Conservation (phyloP, 2,888 invertebrate genomes). For the Heteromurus nitidus region DNA sequence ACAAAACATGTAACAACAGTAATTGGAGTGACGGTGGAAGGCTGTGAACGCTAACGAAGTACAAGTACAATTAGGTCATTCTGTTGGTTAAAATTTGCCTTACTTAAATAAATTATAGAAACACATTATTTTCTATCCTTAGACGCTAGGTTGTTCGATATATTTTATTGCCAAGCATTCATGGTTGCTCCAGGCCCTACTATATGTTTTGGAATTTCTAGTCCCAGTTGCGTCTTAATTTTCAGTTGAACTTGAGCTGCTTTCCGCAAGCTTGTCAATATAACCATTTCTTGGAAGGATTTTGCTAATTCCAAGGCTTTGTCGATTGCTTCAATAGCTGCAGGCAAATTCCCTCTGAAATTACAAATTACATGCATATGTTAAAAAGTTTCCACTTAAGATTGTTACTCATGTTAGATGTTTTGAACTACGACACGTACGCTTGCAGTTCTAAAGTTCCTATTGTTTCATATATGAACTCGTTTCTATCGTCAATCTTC, state of each 20-base stretch:
- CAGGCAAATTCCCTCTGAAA: slow-evolving; percentile 88
- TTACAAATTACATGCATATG: slow-evolving; percentile 75
- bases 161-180: slow-evolving; percentile 38
- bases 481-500: slow-evolving; percentile 92
- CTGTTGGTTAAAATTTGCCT: slow-evolving; percentile 14
- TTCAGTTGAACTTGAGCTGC: slow-evolving; percentile 92
- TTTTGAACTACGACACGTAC: too few species aligned
- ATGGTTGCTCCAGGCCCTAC: slow-evolving; percentile 39
- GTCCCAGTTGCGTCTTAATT: slow-evolving; percentile 85
- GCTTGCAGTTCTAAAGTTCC: slow-evolving; percentile 96
- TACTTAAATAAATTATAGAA: slow-evolving; percentile 27
- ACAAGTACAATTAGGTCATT: slow-evolving; percentile 20
- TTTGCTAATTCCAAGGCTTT: slow-evolving; percentile 90
- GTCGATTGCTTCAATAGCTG: slow-evolving; percentile 90
- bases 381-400: slow-evolving; percentile 78
- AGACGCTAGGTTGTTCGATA: background rate
- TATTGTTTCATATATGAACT: slow-evolving; percentile 95
- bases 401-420: too few species aligned
- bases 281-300: slow-evolving; percentile 91
- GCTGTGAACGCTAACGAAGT: too few species aligned
- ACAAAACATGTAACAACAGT: too few species aligned
- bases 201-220: slow-evolving; percentile 67
- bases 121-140: background rate
- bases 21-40: too few species aligned
- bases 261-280: slow-evolving; percentile 91